These are phyloP conservation scores for Lasiurus cinereus DNA, from an alignment of 2,113 vertebrate species.

Conservation along the genomic window DNA sequence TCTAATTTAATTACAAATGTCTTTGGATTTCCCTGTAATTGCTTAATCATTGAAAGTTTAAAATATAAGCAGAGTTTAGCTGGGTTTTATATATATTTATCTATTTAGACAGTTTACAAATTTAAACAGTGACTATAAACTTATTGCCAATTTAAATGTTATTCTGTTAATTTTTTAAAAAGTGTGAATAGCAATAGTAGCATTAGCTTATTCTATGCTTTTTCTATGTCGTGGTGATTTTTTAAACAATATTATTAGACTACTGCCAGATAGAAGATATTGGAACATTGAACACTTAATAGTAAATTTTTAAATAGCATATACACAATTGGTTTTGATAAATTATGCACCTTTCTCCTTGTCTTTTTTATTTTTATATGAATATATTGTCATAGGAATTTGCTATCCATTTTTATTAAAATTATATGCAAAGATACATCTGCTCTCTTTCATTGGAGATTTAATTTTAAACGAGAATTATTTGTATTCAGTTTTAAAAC, in stretches of 20 bases:
- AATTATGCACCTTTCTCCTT: neutral
- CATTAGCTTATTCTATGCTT: neutral
- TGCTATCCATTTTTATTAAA: slow-evolving; percentile 67
- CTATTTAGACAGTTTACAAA: neutral
- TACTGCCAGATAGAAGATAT: neutral
- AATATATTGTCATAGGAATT: slow-evolving; percentile 48
- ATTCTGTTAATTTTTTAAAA: neutral
- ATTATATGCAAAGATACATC: slow-evolving; percentile 72
- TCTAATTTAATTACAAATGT: neutral
- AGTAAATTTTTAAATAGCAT: neutral
- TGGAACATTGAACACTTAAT: neutral
- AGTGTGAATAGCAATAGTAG: neutral
- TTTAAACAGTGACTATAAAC: neutral
- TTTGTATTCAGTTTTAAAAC: slow-evolving; percentile 50
- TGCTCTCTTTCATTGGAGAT: slow-evolving; percentile 55
- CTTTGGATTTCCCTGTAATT: neutral
- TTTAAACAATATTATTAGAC: slow-evolving; percentile 20
- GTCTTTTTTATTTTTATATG: slow-evolving; percentile 52
- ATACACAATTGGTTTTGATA: neutral
- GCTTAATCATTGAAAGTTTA: neutral
- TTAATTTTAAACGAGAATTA: slow-evolving; percentile 51
- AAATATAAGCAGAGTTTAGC: neutral
- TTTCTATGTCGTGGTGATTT: neutral
- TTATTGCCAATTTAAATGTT: neutral
- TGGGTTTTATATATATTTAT: neutral